Evolutionary conservation across 2,888 invertebrate genomes (phyloP).

Genomic region (Patella depressa): DNA sequence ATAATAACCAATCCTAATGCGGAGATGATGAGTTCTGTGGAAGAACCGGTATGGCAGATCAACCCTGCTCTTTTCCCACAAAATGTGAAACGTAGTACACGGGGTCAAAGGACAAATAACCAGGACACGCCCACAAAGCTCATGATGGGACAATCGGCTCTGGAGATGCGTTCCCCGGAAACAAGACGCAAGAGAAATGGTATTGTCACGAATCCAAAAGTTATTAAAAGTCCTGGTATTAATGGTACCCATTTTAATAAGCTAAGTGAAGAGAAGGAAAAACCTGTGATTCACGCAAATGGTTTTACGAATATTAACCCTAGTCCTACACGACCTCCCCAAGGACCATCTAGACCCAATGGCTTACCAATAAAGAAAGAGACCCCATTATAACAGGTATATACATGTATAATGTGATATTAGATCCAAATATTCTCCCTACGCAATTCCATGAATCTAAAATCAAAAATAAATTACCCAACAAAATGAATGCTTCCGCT

Average conservation of each 20-base stretch:
- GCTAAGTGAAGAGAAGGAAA: conserved; percentile 40
- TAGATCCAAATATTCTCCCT: too few relatives aligned
- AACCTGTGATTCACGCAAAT: conserved; percentile 29
- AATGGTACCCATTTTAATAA: conserved; percentile 48
- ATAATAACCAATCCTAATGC: conserved; percentile 66
- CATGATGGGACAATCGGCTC: conserved; percentile 56
- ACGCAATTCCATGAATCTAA: too few relatives aligned
- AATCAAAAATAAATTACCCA: too few relatives aligned
- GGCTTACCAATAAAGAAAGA: conserved; percentile 90
- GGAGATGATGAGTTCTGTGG: conserved; percentile 52
- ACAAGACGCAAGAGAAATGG: conserved; percentile 68
- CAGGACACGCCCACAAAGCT: conserved; percentile 48
- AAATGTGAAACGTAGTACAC: conserved; percentile 44
- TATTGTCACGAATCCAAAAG: conserved; percentile 71
- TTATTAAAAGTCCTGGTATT: conserved; percentile 52
- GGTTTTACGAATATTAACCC: conserved; percentile 29
- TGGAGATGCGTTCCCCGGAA: conserved; percentile 66
- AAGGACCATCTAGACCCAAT: conserved; percentile 73
- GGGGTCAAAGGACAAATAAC: conserved; percentile 42
- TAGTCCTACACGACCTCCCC: conserved; percentile 21
- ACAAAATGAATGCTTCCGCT: too few relatives aligned
- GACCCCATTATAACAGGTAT: conserved; percentile 76
- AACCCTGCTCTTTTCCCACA: conserved; percentile 53
- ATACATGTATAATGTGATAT: too few relatives aligned
- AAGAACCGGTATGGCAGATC: conserved; percentile 66